A percentile compares a stretch with the other conserved stretches of the same genome.
Evolutionary conservation across 2,888 invertebrate species (phyloP).

Genomic region (Cerceris rybyensis): DNA sequence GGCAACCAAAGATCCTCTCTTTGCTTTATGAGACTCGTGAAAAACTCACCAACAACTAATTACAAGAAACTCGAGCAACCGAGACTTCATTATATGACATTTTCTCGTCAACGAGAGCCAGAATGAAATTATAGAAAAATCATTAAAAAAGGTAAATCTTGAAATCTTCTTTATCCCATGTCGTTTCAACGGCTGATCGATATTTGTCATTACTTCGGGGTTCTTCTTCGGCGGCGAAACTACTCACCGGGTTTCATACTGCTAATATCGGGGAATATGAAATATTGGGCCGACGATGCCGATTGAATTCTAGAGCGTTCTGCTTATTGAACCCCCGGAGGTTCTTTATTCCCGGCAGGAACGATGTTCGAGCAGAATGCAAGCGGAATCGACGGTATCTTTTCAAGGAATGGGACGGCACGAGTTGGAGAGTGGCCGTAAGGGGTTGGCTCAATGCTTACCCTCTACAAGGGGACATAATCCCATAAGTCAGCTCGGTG

Average conservation of each 20-base stretch:
- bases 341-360: constrained; percentile 44
- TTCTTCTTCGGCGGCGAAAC: constrained; percentile 11
- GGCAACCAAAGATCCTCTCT: neutral
- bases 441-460: constrained; percentile 21
- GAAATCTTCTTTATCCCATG: neutral
- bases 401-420: constrained; percentile 23
- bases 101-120: no score
- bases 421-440: constrained; percentile 3
- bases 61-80: no score
- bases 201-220: constrained; percentile 17
- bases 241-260: constrained; percentile 31
- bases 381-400: constrained; percentile 36
- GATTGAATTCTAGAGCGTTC: constrained; percentile 46
- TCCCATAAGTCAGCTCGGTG: constrained; percentile 37
- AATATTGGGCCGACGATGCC: constrained; percentile 48
- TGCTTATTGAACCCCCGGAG: constrained; percentile 40
- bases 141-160: neutral
- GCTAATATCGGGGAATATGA: constrained; percentile 53
- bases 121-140: no score
- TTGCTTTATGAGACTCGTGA: no score
- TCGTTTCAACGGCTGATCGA: constrained; percentile 32
- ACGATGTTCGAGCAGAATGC: constrained; percentile 36
- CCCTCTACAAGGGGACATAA: constrained; percentile 27
- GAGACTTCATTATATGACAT: no score
- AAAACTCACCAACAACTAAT: neutral